Conservation (phyloP, 2,888 invertebrate genomes). For the Dolichomitus sp. region DNA sequence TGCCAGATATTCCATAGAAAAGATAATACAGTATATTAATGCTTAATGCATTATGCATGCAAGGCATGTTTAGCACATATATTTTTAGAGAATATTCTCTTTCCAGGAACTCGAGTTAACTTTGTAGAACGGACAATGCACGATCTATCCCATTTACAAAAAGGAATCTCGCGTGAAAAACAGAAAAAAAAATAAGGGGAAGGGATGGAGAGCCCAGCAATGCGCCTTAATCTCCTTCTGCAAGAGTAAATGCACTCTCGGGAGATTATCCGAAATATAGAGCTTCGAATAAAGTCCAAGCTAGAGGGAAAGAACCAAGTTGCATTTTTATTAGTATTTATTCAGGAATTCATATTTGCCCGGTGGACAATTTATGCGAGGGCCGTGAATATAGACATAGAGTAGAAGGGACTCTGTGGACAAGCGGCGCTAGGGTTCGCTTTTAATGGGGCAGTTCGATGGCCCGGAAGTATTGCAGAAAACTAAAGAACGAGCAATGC, state of each 20-base stretch:
- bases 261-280: constrained; percentile 35
- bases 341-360: constrained; percentile 47
- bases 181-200: background rate
- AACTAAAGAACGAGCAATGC: background rate
- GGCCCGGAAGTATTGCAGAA: constrained; percentile 13
- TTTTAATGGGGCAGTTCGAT: constrained; percentile 32
- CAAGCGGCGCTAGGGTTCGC: constrained; percentile 5
- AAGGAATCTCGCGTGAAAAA: background rate
- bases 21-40: background rate
- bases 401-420: background rate
- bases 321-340: constrained; percentile 52
- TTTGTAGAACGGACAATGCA: background rate
- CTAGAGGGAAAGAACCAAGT: constrained; percentile 8
- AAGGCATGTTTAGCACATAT: background rate
- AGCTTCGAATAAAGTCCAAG: constrained; percentile 38
- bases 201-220: background rate
- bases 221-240: background rate
- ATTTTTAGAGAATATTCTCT: background rate
- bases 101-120: background rate
- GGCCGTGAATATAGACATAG: background rate
- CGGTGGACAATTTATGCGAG: background rate
- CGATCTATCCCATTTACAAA: constrained; percentile 3
- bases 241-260: constrained; percentile 51
- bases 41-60: background rate
- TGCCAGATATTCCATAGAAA: no score